A percentile compares a stretch with the other conserved stretches of the same genome.
Conservation (phyloP, 2,888 invertebrate species). For the Agonopterix alstromeriana region DNA sequence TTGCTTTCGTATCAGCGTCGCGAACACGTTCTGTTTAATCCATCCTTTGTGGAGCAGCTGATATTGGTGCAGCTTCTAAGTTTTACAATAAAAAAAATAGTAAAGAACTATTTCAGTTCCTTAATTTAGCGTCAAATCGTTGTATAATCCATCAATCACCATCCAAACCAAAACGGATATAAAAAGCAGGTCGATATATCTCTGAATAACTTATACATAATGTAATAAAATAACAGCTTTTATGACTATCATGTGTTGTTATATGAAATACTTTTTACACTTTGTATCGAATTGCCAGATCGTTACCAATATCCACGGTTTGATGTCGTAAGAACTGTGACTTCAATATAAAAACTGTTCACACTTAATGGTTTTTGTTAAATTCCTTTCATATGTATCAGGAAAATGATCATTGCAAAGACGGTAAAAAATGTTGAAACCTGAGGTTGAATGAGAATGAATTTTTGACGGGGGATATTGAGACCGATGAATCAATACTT, state of each 20-base stretch:
- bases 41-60: too few species aligned
- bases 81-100: too few species aligned
- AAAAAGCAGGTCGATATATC: not conserved
- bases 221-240: conserved; percentile 23
- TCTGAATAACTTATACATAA: conserved; percentile 16
- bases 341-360: conserved; percentile 16
- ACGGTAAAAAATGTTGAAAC: too few species aligned
- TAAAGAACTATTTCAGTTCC: too few species aligned
- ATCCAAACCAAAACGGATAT: not conserved
- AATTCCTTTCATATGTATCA: not conserved
- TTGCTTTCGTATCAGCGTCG: too few species aligned
- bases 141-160: not conserved
- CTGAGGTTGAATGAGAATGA: too few species aligned
- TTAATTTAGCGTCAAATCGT: not conserved
- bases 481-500: too few species aligned
- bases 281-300: conserved; percentile 53
- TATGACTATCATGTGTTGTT: conserved; percentile 38
- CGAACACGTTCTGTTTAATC: too few species aligned
- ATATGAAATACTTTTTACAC: conserved; percentile 62
- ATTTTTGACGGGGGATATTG: too few species aligned
- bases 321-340: conserved; percentile 47
- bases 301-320: conserved; percentile 57
- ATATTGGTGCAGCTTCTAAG: too few species aligned
- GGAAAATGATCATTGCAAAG: too few species aligned
- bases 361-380: conserved; percentile 25